Evolutionary conservation across 2,113 vertebrate species (phyloP), one percentile per base, ranked within the genome.

Genomic region (Silurus meridionalis): DNA sequence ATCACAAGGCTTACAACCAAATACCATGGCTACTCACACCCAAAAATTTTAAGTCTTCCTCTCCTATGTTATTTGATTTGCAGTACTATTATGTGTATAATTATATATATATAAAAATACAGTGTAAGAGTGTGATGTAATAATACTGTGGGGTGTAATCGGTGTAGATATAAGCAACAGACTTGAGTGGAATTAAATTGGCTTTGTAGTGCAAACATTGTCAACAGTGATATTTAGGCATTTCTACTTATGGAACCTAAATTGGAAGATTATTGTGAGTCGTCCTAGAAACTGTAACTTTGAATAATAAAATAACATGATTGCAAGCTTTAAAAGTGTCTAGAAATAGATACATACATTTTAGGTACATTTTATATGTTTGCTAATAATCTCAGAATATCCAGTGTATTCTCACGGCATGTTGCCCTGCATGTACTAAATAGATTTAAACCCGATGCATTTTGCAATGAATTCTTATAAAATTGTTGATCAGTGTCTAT

Each of bases 11-110:
- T 88, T 63, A 85, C 60, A 63, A 90, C 87, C 88, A 78, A 69
- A 81, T 77, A 92, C 88, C 63, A 75, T 87, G 84, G 71, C 87
- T 89, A 92, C 92, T 90, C 88, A 89, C 87, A 87, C 86, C 89
- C 85, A 77, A 91, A 89, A 90, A 50, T 84, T 87, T 66, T 72
- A 80, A 77, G 75, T 90, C 88, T 52, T 23, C 74, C 63, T 67
- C 46, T 58, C 25, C n/a, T 28, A 87, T 63, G 60, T 37, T 84
- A 46, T 60, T 14, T n/a, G 19, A 79, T 37, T 79, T 37, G 55
- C 25, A 17, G n/a, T 58, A 58, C 53, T 1, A 21, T 21, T 80
- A 37, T 37, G 37, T 37, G 37, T 37, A 37, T 37, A 37, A 37
- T 37, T 37, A 3, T 37, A 37, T 37, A 37, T 37, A 37, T 37